Percentiles rank a stretch among this genome's conserved stretches.
Conservation (phyloP, 2,113 vertebrate genomes). For the Electrona antarctica region DNA sequence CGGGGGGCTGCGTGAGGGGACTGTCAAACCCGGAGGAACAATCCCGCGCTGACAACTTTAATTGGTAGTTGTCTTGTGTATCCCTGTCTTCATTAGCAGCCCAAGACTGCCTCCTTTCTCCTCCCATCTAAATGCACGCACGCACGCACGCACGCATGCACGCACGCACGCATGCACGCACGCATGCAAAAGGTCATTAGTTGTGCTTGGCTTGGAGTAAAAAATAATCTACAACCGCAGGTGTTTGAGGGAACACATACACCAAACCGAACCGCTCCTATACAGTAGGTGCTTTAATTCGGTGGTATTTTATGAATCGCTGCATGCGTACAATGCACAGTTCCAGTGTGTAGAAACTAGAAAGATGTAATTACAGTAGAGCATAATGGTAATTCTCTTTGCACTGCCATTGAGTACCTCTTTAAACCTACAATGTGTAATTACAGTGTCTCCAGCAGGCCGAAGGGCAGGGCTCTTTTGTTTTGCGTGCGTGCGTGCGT, state of each 20-base stretch:
- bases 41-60: constrained; percentile 68
- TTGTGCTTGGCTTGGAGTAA: constrained; percentile 60
- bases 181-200: constrained; percentile 67
- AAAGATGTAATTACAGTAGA: constrained; percentile 39
- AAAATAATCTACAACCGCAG: constrained; percentile 46
- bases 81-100: constrained; percentile 75
- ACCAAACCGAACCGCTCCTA: constrained; percentile 1
- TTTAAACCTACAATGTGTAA: constrained; percentile 1
- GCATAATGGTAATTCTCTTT: constrained; percentile 4
- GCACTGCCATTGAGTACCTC: neutral
- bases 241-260: constrained; percentile 33
- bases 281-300: constrained; percentile 36
- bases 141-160: constrained; percentile 11
- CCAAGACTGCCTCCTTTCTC: constrained; percentile 59
- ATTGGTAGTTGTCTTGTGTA: constrained; percentile 76
- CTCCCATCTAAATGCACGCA: constrained; percentile 48
- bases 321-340: neutral
- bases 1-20: constrained; percentile 42
- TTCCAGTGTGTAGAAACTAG: constrained; percentile 24
- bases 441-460: neutral
- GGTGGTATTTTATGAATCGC: constrained; percentile 16
- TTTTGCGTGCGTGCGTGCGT: too few species aligned
- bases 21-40: constrained; percentile 55
- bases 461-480: too few species aligned
- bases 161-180: constrained; percentile 6